Conservation (phyloP, 1,140 invertebrate species). For the Drosophila burlai region DNA sequence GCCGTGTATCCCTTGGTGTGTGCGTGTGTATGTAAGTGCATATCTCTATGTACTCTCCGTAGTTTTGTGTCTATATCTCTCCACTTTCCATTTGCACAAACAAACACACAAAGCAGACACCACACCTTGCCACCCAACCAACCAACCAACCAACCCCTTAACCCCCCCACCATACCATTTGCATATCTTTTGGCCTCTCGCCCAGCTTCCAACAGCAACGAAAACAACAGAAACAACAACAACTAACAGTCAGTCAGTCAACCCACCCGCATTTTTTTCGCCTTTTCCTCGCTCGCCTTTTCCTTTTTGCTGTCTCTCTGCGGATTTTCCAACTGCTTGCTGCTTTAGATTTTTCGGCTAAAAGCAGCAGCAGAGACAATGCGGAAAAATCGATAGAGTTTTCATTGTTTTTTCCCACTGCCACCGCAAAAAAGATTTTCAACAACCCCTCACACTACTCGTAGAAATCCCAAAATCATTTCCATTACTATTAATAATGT, state of each 20-base stretch:
- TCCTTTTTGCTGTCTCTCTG: slow-evolving; percentile 46
- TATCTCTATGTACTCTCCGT: slow-evolving; percentile 58
- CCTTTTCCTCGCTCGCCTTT: slow-evolving; percentile 20
- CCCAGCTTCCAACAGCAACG: slow-evolving; percentile 34
- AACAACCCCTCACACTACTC: slow-evolving; percentile 25
- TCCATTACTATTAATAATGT: too few species aligned
- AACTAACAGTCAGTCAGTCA: slow-evolving; percentile 34
- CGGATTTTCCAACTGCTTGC: slow-evolving; percentile 47
- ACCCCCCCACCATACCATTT: slow-evolving; percentile 53
- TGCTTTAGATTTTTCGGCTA: slow-evolving; percentile 76
- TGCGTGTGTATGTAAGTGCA: slow-evolving; percentile 59
- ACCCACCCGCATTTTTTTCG: slow-evolving; percentile 61
- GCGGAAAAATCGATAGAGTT: slow-evolving; percentile 82
- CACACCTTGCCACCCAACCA: slow-evolving; percentile 49
- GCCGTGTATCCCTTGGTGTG: not conserved
- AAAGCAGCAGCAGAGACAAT: slow-evolving; percentile 68
- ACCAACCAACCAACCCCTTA: slow-evolving; percentile 17
- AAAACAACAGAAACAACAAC: slow-evolving; percentile 15
- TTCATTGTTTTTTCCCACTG: slow-evolving; percentile 67
- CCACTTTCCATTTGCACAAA: slow-evolving; percentile 73
- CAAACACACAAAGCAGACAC: slow-evolving; percentile 40
- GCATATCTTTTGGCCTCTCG: slow-evolving; percentile 73
- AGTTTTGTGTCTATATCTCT: slow-evolving; percentile 66
- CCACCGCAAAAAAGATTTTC: slow-evolving; percentile 49
- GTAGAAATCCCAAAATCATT: not conserved